These are phyloP conservation scores for Leptinotarsa tumamoca DNA, from an alignment of 2,888 invertebrate genomes.

Conservation along the genomic window DNA sequence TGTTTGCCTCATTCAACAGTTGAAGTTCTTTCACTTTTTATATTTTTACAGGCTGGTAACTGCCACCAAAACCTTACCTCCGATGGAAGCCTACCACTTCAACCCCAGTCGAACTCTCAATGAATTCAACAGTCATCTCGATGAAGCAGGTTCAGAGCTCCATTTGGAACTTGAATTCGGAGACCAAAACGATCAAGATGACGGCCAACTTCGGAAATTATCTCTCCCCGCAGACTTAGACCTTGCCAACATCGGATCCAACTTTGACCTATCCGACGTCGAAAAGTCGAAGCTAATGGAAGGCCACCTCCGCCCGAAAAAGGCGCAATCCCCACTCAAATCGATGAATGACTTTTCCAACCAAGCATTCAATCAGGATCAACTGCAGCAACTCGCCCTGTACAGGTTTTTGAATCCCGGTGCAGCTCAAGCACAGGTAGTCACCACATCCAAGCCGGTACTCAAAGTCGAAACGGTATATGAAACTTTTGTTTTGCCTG, in stretches of 20 bases:
- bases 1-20: too few relatives aligned
- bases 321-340: conserved; percentile 57
- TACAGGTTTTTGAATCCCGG: conserved; percentile 78
- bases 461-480: conserved; percentile 82
- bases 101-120: conserved; percentile 87
- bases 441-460: conserved; percentile 84
- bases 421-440: conserved; percentile 76
- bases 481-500: conserved; percentile 85
- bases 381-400: conserved; percentile 65
- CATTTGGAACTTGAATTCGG: conserved; percentile 89
- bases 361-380: conserved; percentile 58
- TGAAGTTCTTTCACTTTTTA: too few relatives aligned
- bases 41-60: conserved; percentile 73
- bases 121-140: conserved; percentile 88
- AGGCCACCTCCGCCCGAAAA: conserved; percentile 69
- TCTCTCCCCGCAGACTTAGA: conserved; percentile 77
- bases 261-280: conserved; percentile 78
- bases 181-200: conserved; percentile 78
- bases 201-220: conserved; percentile 65
- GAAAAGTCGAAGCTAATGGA: conserved; percentile 74
- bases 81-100: conserved; percentile 88
- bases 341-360: conserved; percentile 53
- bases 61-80: conserved; percentile 90
- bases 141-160: conserved; percentile 89
- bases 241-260: conserved; percentile 78